Conservation (phyloP, 1,140 invertebrate genomes). For the Pachypsylla venusta region DNA sequence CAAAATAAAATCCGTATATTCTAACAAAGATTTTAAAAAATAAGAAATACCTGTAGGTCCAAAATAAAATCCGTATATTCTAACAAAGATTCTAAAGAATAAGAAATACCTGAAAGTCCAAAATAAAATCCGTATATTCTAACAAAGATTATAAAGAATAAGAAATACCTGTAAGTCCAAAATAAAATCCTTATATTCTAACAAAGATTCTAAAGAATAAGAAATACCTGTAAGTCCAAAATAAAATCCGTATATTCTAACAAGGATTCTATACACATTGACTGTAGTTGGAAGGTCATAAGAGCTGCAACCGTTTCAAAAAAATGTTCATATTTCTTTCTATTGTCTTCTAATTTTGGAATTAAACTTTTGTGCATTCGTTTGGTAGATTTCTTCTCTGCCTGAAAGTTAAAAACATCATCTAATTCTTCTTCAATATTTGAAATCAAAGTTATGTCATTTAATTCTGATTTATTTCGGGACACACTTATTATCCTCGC, state of each 20-base stretch:
- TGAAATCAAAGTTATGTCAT: no score
- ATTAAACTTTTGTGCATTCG: constrained; percentile 29
- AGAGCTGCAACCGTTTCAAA: constrained; percentile 69
- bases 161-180: constrained; percentile 49
- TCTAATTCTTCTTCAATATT: no score
- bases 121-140: no score
- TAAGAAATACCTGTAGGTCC: no score
- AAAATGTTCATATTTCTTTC: constrained; percentile 50
- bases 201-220: constrained; percentile 42
- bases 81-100: no score
- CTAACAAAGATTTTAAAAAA: no score
- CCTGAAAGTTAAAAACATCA: constrained; percentile 35
- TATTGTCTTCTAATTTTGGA: constrained; percentile 44
- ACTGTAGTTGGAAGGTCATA: constrained; percentile 73
- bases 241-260: constrained; percentile 62
- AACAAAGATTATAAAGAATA: constrained; percentile 2
- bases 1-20: no score
- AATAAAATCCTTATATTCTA: constrained; percentile 61
- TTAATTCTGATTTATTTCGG: no score
- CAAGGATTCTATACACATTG: constrained; percentile 61
- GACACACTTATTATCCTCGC: no score
- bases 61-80: no score
- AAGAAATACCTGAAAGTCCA: no score
- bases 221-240: constrained; percentile 50
- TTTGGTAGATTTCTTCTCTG: constrained; percentile 40